Conservation (phyloP, 2,888 invertebrate species). For the Carcina quercana region DNA sequence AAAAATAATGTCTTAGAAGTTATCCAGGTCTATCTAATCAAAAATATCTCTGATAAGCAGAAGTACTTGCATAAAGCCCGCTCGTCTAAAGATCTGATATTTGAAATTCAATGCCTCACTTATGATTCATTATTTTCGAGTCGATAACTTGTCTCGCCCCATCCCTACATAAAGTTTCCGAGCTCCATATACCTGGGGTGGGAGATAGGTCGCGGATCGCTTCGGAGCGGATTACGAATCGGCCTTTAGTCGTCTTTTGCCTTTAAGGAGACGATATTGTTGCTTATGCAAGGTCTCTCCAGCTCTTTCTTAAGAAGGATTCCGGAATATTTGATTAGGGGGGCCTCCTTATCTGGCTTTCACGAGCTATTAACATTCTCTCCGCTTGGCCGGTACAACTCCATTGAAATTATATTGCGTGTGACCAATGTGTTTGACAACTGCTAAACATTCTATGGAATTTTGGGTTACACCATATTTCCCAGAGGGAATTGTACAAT, state of each 20-base stretch:
- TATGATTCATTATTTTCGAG: too few species aligned
- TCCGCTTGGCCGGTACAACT: constrained; percentile 32
- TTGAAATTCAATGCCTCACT: too few species aligned
- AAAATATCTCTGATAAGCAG: too few species aligned
- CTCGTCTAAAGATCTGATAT: too few species aligned
- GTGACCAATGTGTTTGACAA: constrained; percentile 29
- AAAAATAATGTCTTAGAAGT: too few species aligned
- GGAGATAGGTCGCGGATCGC: constrained; percentile 37
- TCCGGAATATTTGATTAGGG: constrained; percentile 65
- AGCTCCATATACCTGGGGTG: constrained; percentile 7
- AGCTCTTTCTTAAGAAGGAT: constrained; percentile 53
- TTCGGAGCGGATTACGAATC: constrained; percentile 50
- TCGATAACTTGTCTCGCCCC: background rate
- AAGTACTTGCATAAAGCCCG: too few species aligned
- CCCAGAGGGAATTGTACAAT: too few species aligned
- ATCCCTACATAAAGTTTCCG: constrained; percentile 2
- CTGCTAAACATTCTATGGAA: constrained; percentile 2
- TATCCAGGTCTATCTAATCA: too few species aligned
- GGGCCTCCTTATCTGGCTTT: constrained; percentile 55
- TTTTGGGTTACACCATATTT: constrained; percentile 6
- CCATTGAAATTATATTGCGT: constrained; percentile 33
- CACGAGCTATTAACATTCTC: constrained; percentile 52
- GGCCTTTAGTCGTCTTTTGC: constrained; percentile 55
- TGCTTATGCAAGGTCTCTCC: constrained; percentile 54
- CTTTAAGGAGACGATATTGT: constrained; percentile 60